Conservation (phyloP, 2,113 vertebrate genomes). For the Cinclus mexicanus region DNA sequence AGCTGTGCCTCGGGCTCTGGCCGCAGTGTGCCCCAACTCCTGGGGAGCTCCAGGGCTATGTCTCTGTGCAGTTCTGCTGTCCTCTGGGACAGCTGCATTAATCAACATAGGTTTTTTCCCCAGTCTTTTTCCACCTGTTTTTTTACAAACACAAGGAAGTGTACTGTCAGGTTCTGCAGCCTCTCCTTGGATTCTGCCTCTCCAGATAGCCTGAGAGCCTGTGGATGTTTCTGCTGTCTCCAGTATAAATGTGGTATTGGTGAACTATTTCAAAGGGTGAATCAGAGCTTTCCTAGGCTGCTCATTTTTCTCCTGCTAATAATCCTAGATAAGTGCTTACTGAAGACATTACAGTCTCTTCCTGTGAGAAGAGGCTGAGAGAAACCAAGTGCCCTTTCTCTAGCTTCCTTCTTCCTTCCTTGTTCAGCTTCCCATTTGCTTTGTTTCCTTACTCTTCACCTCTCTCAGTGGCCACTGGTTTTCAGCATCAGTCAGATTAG, state of each 20-base stretch:
- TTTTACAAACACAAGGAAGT: neutral
- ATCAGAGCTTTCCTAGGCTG: neutral
- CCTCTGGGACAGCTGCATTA: neutral
- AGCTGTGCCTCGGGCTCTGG: rapidly evolving
- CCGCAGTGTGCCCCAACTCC: neutral
- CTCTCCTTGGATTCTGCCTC: neutral
- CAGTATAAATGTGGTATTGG: neutral
- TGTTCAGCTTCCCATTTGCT: neutral
- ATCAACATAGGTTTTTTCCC: neutral
- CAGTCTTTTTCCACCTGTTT: rapidly evolving
- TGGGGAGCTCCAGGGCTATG: rapidly evolving
- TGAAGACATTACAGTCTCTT: neutral
- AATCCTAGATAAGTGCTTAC: neutral
- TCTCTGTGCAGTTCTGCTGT: neutral
- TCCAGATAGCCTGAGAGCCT: neutral
- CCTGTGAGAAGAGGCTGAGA: neutral
- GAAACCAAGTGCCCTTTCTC: neutral
- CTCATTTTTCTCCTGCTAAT: neutral
- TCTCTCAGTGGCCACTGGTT: neutral
- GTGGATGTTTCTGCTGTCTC: neutral
- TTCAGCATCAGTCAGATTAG: neutral
- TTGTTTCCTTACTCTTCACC: neutral
- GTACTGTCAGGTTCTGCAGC: neutral
- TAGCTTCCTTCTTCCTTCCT: neutral
- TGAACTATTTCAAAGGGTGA: neutral